A percentile compares a stretch with the other conserved stretches of the same genome.
These are phyloP conservation scores for Lordiphosa stackelbergi DNA, from an alignment of 1,140 invertebrate genomes.

Conservation along the genomic window DNA sequence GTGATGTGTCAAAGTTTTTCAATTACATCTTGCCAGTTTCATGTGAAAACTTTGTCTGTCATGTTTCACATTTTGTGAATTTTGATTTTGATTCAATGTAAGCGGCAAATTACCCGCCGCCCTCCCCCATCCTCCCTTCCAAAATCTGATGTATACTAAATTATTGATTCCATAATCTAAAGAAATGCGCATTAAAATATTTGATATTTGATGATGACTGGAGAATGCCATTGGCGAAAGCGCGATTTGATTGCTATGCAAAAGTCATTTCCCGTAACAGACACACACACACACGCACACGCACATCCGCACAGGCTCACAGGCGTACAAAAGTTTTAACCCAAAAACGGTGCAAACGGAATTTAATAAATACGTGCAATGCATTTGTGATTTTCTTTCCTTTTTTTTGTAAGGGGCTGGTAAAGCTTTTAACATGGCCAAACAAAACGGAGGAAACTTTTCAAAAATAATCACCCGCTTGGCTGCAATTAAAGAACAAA, in stretches of 20 bases:
- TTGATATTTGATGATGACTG: constrained; percentile 39
- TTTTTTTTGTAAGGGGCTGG: constrained; percentile 16
- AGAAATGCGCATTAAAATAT: constrained; percentile 44
- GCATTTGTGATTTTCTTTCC: constrained; percentile 51
- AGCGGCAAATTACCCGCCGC: constrained; percentile 36
- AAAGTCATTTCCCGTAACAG: constrained; percentile 27
- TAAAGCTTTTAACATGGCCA: constrained; percentile 24
- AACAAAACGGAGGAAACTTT: constrained; percentile 44
- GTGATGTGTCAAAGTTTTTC: too few relatives aligned
- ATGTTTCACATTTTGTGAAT: too few relatives aligned
- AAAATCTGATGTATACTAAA: constrained; percentile 51
- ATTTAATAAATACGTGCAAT: constrained; percentile 70
- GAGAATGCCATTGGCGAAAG: constrained; percentile 8
- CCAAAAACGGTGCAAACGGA: constrained; percentile 59
- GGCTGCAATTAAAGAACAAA: constrained; percentile 60
- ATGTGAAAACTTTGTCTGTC: too few relatives aligned
- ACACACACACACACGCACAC: constrained; percentile 5
- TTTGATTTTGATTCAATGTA: constrained; percentile 6
- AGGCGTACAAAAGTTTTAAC: constrained; percentile 47
- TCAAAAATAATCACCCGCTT: constrained; percentile 58
- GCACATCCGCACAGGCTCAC: constrained; percentile 10
- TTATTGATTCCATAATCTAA: constrained; percentile 55
- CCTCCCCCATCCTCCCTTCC: not conserved
- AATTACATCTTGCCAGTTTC: too few relatives aligned
- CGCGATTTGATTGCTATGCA: constrained; percentile 55